phyloP scores from a whole-genome alignment of 2,113 vertebrate species.

The Cnemophilus loriae region DNA sequence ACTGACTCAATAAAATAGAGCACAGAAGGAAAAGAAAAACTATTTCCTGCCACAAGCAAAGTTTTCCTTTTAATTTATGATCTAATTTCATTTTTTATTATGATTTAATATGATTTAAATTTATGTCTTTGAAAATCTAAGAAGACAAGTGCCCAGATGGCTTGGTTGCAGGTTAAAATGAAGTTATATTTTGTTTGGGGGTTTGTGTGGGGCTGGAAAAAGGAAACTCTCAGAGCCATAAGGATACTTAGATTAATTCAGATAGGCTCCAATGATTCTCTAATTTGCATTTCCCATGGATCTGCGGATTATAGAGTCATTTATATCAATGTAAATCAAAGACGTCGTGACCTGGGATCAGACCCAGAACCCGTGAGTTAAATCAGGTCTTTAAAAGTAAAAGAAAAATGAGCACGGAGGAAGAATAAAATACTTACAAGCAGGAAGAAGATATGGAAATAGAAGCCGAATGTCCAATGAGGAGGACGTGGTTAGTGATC shows the following conservation, averaged over 20 bases:
- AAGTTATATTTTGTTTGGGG: not conserved
- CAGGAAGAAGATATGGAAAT: not conserved
- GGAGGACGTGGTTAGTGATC: not conserved
- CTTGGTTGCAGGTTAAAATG: conserved; percentile 3
- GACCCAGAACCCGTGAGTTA: not conserved
- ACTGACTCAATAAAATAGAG: conserved; percentile 1
- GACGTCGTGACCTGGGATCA: not conserved
- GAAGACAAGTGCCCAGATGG: not conserved
- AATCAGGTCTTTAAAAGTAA: not conserved
- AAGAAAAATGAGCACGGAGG: not conserved
- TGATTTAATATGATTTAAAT: conserved; percentile 4
- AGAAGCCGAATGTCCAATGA: not conserved
- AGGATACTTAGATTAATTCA: not conserved
- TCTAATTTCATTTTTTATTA: conserved; percentile 19
- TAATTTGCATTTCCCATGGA: not conserved
- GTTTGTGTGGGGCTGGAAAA: not conserved
- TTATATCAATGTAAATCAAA: not conserved
- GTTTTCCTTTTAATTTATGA: conserved; percentile 17
- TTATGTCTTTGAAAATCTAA: conserved; percentile 10
- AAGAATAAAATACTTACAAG: conserved; percentile 39
- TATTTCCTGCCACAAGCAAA: conserved; percentile 34
- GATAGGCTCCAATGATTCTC: not conserved
- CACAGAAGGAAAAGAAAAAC: not conserved
- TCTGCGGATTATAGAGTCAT: not conserved
- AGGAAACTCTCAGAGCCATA: not conserved